Evolutionary conservation across 2,888 invertebrate genomes (phyloP).

Genomic region (Silvanus unidentatus): DNA sequence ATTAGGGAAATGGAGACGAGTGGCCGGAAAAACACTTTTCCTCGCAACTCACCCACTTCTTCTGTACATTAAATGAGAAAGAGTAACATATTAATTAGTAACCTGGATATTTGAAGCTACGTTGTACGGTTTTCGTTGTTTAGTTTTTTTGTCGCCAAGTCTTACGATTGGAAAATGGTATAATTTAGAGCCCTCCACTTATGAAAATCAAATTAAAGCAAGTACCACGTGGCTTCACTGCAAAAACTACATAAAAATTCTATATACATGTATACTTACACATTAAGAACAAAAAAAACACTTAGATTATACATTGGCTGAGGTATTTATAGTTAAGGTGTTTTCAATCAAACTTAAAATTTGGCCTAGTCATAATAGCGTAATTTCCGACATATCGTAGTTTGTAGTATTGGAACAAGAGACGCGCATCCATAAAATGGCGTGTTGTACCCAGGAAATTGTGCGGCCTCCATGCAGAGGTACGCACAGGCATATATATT

Average conservation of each 20-base stretch:
- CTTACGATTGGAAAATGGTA: neutral
- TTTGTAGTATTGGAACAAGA: slow-evolving; percentile 11
- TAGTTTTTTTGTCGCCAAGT: no score
- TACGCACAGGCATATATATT: slow-evolving; percentile 18
- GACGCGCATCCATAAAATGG: neutral
- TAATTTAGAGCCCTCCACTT: slow-evolving; percentile 28
- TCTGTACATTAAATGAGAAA: slow-evolving; percentile 15
- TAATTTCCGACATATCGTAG: slow-evolving; percentile 28
- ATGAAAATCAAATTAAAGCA: slow-evolving; percentile 11
- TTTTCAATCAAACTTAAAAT: slow-evolving; percentile 33
- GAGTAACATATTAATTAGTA: neutral
- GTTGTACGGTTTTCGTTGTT: slow-evolving; percentile 1
- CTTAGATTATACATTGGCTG: slow-evolving; percentile 35
- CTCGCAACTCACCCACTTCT: neutral
- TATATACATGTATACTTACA: slow-evolving; percentile 16
- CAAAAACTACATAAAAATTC: neutral
- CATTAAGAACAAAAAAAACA: slow-evolving; percentile 9
- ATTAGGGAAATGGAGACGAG: neutral
- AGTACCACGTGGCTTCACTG: slow-evolving; percentile 13
- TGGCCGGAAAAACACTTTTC: no score
- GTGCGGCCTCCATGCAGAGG: slow-evolving; percentile 16
- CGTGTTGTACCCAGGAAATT: neutral
- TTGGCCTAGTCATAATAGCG: slow-evolving; percentile 36
- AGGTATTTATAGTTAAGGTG: slow-evolving; percentile 41
- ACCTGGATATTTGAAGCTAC: neutral